Conservation (phyloP, 2,888 invertebrate species). For the Spodoptera littoralis region DNA sequence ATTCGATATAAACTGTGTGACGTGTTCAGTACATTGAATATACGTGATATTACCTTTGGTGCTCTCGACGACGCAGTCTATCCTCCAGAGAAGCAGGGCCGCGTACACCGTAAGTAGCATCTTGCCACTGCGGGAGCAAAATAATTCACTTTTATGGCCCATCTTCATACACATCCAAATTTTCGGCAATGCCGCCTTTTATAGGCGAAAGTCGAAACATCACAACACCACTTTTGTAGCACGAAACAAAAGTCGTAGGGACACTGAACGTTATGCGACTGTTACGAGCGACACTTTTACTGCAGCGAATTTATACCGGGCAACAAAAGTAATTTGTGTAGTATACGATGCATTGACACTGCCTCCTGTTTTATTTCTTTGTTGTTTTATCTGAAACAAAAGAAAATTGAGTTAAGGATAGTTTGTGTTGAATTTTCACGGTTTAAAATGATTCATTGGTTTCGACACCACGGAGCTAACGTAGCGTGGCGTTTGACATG, state of each 20-base stretch:
- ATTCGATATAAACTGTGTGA: constrained; percentile 46
- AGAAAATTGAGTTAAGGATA: constrained; percentile 47
- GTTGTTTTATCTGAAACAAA: constrained; percentile 69
- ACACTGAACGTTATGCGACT: constrained; percentile 65
- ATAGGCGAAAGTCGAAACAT: constrained; percentile 77
- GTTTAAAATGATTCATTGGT: constrained; percentile 37
- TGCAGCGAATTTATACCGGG: constrained; percentile 57
- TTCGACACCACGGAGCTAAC: constrained; percentile 30
- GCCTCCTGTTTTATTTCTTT: constrained; percentile 49
- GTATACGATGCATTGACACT: constrained; percentile 63
- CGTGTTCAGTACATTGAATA: constrained; percentile 47
- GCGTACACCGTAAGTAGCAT: constrained; percentile 81
- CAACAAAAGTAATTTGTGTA: constrained; percentile 58
- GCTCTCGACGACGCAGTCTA: constrained; percentile 83
- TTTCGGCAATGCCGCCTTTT: constrained; percentile 77
- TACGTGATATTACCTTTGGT: constrained; percentile 79
- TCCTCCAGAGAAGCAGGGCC: constrained; percentile 81
- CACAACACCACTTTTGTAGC: constrained; percentile 75
- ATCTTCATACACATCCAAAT: constrained; percentile 77
- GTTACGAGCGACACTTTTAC: constrained; percentile 64
- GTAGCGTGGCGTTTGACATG: constrained; percentile 21
- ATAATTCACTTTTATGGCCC: constrained; percentile 79
- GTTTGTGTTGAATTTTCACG: constrained; percentile 32
- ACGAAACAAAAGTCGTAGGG: constrained; percentile 65
- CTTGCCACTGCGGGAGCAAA: constrained; percentile 72